These are phyloP conservation scores for Amazona vittata DNA, from an alignment of 2,113 vertebrate species.

Conservation along the genomic window DNA sequence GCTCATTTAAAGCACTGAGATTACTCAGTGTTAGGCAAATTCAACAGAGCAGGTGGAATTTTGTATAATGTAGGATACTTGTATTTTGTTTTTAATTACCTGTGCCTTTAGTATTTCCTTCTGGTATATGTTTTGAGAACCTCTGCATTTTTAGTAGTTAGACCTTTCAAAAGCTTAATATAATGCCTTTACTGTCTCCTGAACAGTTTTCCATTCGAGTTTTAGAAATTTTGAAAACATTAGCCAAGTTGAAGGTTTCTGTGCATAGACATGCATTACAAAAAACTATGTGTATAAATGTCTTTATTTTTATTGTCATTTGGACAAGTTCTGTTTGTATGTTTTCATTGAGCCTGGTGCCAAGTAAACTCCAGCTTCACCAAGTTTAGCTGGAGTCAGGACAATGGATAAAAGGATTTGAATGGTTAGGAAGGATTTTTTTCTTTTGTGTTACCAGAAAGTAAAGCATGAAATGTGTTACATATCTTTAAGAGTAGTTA, in stretches of 20 bases:
- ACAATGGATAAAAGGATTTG: neutral
- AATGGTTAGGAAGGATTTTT: neutral
- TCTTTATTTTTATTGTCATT: neutral
- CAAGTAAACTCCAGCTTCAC: neutral
- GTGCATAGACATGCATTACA: neutral
- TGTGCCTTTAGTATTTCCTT: constrained; percentile 1
- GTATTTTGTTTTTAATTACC: neutral
- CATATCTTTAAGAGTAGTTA: neutral
- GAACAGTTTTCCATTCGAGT: neutral
- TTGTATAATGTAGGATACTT: neutral
- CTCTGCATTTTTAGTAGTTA: neutral
- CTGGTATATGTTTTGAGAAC: neutral
- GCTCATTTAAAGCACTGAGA: neutral
- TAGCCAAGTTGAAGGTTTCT: neutral
- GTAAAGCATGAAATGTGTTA: neutral
- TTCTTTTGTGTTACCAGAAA: neutral
- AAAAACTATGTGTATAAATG: neutral
- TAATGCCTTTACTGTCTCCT: neutral
- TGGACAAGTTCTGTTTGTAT: neutral
- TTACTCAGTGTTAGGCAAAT: neutral
- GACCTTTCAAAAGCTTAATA: neutral
- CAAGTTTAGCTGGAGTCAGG: neutral
- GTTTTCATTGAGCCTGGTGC: neutral
- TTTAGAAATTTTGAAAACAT: neutral
- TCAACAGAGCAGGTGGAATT: neutral